Conservation (phyloP, 23 tunicate genomes). For the Diplosoma virens region DNA sequence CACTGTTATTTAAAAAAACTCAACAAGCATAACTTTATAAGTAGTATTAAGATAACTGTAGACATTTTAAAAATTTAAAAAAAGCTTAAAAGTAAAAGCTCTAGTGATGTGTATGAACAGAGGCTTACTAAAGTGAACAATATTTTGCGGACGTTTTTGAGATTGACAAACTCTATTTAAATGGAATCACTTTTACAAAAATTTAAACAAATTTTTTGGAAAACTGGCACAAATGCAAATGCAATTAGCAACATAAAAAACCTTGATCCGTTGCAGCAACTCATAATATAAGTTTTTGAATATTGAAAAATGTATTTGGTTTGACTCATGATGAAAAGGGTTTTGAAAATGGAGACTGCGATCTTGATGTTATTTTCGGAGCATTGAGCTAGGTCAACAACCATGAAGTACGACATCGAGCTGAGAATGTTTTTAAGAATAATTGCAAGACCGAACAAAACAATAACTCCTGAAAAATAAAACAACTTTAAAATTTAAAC, state of each 20-base stretch:
- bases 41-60: too few species aligned
- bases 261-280: slow-evolving; percentile 49
- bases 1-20: too few species aligned
- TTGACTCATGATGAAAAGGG: slow-evolving; percentile 44
- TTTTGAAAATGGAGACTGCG: slow-evolving; percentile 41
- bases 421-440: slow-evolving; percentile 57
- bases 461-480: slow-evolving; percentile 48
- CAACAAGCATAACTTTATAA: too few species aligned
- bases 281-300: slow-evolving; percentile 56
- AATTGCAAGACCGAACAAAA: slow-evolving; percentile 73
- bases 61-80: too few species aligned
- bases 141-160: neutral
- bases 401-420: slow-evolving; percentile 34
- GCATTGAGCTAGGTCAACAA: slow-evolving; percentile 24
- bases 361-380: slow-evolving; percentile 13
- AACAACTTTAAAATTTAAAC: neutral
- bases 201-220: too few species aligned
- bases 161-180: neutral
- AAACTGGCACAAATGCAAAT: too few species aligned
- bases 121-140: too few species aligned
- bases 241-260: too few species aligned
- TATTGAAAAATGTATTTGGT: slow-evolving; percentile 59
- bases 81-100: too few species aligned
- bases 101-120: too few species aligned
- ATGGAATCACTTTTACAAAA: too few species aligned